These are phyloP conservation scores for Epicampocera succincta DNA, from an alignment of 2,888 invertebrate genomes.

Conservation along the genomic window DNA sequence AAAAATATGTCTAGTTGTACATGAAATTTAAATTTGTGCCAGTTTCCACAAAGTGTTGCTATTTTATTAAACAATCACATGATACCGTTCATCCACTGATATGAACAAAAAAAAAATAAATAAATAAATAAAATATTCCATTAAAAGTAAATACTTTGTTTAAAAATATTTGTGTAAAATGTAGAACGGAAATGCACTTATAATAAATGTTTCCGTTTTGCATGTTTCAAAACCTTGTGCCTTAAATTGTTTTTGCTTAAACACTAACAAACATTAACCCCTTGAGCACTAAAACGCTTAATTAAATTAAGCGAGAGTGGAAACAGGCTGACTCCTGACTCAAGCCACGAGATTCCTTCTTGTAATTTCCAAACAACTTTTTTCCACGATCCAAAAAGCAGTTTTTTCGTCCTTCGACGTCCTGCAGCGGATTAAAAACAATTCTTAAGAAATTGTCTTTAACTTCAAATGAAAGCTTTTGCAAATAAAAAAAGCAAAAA, in stretches of 20 bases:
- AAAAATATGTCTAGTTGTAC: neutral
- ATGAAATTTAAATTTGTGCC: neutral
- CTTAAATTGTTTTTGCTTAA: slow-evolving; percentile 3
- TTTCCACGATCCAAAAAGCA: too few species aligned
- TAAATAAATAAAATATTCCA: neutral
- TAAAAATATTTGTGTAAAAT: slow-evolving; percentile 36
- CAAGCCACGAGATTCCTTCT: too few species aligned
- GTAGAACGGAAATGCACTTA: slow-evolving; percentile 59
- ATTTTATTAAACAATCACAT: slow-evolving; percentile 1
- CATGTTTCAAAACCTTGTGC: slow-evolving; percentile 34
- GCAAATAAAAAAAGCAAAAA: neutral
- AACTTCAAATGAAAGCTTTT: slow-evolving; percentile 37
- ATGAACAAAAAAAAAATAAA: neutral
- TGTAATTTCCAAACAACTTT: neutral
- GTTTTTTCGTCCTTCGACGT: too few species aligned
- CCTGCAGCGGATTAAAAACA: slow-evolving; percentile 11
- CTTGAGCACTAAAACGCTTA: too few species aligned
- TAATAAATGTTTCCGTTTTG: slow-evolving; percentile 53
- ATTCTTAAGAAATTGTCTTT: neutral
- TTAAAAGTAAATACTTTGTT: slow-evolving; percentile 13
- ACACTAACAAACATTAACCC: slow-evolving; percentile 10
- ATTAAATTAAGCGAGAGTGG: too few species aligned
- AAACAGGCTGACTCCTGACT: too few species aligned
- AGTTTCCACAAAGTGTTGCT: neutral
- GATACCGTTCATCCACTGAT: neutral